Percentiles rank a stretch among this genome's conserved stretches.
Conservation (phyloP, 2,797 vertebrate species). For the Zenarchopterus dispar region DNA sequence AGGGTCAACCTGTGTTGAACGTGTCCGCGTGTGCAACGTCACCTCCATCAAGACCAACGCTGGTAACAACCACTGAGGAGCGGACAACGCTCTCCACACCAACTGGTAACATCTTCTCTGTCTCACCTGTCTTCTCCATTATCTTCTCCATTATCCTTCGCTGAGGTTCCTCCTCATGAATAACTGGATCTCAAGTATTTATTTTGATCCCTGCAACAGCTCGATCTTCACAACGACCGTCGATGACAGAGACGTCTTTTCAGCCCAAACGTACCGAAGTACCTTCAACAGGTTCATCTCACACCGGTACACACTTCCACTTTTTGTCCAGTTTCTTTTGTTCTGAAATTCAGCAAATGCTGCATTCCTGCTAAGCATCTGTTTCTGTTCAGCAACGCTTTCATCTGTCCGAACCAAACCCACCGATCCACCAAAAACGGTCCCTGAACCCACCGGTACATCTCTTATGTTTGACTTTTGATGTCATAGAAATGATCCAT, state of each 20-base stretch:
- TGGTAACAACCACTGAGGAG: background rate
- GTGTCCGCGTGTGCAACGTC: conserved; percentile 55
- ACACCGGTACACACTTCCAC: conserved; percentile 2
- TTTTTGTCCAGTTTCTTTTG: no score
- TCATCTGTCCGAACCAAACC: conserved; percentile 8
- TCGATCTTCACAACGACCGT: background rate
- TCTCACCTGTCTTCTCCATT: background rate
- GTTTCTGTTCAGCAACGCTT: background rate
- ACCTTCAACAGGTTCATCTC: background rate
- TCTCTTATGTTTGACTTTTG: background rate
- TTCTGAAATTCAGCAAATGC: no score
- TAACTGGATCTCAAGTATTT: background rate
- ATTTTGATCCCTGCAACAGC: background rate
- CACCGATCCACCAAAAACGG: fast-evolving
- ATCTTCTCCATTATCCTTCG: background rate
- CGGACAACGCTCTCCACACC: background rate
- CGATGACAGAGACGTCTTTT: conserved; percentile 3
- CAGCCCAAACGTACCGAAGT: conserved; percentile 15
- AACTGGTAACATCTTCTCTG: conserved; percentile 3
- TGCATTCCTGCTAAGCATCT: background rate
- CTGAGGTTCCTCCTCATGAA: background rate
- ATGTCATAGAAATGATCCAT: background rate
- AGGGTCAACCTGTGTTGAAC: conserved; percentile 71
- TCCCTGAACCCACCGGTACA: background rate
- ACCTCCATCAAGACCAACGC: background rate